Percentiles rank a stretch among this genome's conserved stretches.
These are phyloP conservation scores for Poeciliopsis occidentalis DNA, from an alignment of 2,113 vertebrate species.

Conservation along the genomic window DNA sequence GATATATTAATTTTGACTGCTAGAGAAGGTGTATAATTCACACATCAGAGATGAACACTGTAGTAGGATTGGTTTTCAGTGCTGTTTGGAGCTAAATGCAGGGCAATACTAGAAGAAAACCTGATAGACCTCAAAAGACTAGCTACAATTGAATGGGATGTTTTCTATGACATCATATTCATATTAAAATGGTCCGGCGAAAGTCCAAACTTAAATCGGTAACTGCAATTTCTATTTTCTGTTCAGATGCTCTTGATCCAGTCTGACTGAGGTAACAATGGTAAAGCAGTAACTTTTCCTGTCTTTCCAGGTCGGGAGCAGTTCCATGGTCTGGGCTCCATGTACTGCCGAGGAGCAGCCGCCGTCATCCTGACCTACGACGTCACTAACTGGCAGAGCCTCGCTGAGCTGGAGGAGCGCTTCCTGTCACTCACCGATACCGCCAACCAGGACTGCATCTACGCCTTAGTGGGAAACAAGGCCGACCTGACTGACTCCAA, in stretches of 20 bases:
- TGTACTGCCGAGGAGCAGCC: conserved; percentile 94
- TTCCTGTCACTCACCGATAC: conserved; percentile 95
- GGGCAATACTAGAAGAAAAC: background rate
- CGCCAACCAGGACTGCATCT: conserved; percentile 91
- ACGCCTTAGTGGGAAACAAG: conserved; percentile 94
- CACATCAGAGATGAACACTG: background rate
- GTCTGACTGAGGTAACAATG: background rate
- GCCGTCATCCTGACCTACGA: conserved; percentile 94
- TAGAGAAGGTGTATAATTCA: too few relatives aligned
- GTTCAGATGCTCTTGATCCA: background rate
- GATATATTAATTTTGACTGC: too few relatives aligned
- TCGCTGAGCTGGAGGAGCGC: conserved; percentile 91
- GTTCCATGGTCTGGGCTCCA: conserved; percentile 95
- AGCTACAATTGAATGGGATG: background rate
- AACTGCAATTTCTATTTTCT: background rate
- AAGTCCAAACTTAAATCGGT: background rate
- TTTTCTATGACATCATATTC: too few relatives aligned
- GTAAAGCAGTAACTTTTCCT: conserved; percentile 5
- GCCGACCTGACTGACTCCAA: conserved; percentile 85
- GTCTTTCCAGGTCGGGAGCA: conserved; percentile 89
- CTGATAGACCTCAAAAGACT: background rate
- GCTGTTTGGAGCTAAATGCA: background rate
- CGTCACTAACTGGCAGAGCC: conserved; percentile 89
- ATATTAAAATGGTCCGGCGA: background rate
- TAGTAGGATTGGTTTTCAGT: too few relatives aligned